Conservation (phyloP, 2,888 invertebrate species). For the Amblyjoppa fuscipennis region DNA sequence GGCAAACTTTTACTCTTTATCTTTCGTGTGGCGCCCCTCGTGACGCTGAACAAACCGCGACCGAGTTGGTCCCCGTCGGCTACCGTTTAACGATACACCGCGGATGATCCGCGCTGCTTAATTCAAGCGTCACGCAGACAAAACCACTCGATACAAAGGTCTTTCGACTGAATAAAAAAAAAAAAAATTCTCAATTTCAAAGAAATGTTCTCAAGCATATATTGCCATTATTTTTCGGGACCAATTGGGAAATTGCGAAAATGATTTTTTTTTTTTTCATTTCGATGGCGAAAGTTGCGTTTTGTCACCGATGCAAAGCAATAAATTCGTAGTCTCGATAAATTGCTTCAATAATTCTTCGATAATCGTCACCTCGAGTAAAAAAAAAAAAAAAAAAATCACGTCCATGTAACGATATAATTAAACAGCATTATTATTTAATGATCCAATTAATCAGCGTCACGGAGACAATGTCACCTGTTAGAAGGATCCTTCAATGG, state of each 20-base stretch:
- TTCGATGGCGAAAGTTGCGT: too few species aligned
- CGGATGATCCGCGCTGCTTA: not conserved
- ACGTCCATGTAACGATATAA: too few species aligned
- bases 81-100: not conserved
- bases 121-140: not conserved
- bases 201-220: not conserved
- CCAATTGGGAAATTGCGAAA: too few species aligned
- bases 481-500: too few species aligned
- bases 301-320: not conserved
- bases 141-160: not conserved
- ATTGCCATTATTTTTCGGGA: not conserved
- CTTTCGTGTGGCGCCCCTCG: conserved; percentile 23
- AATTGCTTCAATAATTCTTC: not conserved
- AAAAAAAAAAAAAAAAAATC: too few species aligned
- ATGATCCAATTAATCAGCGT: too few species aligned
- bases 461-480: too few species aligned
- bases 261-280: too few species aligned
- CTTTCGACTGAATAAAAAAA: not conserved
- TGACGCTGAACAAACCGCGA: conserved; percentile 13
- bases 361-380: not conserved
- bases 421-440: too few species aligned
- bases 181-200: not conserved
- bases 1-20: conserved; percentile 45
- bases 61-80: conserved; percentile 2
- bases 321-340: not conserved